These are phyloP conservation scores for Meriones psammophilus DNA, from an alignment of 2,797 vertebrate species.

Conservation along the genomic window DNA sequence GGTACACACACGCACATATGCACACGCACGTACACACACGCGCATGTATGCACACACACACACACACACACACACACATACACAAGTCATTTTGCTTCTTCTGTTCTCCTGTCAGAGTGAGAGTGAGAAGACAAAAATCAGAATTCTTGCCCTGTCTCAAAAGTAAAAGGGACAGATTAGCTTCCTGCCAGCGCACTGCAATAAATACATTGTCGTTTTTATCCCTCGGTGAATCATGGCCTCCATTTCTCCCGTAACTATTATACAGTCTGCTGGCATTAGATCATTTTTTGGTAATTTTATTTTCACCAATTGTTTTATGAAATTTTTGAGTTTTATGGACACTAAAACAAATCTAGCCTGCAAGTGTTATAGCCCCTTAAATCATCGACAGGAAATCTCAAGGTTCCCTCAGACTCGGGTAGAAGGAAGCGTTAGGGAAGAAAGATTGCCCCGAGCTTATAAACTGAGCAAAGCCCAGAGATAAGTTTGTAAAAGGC, in stretches of 20 bases:
- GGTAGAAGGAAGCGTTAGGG: slow-evolving; percentile 97
- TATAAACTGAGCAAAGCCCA: slow-evolving; percentile 99
- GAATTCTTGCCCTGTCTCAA: slow-evolving; percentile 89
- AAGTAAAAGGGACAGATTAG: slow-evolving; percentile 92
- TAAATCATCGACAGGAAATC: slow-evolving; percentile 99
- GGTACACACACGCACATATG: not conserved
- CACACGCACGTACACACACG: too few relatives aligned
- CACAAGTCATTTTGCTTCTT: not conserved
- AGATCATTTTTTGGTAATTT: slow-evolving; percentile 93
- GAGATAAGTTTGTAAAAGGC: slow-evolving; percentile 99
- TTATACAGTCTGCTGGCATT: slow-evolving; percentile 92
- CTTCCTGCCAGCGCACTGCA: slow-evolving; percentile 90
- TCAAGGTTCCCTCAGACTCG: slow-evolving; percentile 99
- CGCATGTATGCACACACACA: not conserved
- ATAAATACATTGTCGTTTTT: slow-evolving; percentile 93
- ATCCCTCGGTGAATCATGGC: slow-evolving; percentile 91
- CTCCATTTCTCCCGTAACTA: slow-evolving; percentile 92
- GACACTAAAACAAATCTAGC: slow-evolving; percentile 93
- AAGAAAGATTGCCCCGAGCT: slow-evolving; percentile 99
- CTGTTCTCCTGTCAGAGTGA: slow-evolving; percentile 69
- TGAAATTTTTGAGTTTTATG: slow-evolving; percentile 93
- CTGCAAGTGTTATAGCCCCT: slow-evolving; percentile 96
- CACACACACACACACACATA: not conserved
- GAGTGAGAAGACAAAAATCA: slow-evolving; percentile 84
- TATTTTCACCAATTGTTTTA: slow-evolving; percentile 93